Base-by-base conservation (phyloP, 2,113 vertebrate genomes). In the Paralichthys olivaceus region DNA sequence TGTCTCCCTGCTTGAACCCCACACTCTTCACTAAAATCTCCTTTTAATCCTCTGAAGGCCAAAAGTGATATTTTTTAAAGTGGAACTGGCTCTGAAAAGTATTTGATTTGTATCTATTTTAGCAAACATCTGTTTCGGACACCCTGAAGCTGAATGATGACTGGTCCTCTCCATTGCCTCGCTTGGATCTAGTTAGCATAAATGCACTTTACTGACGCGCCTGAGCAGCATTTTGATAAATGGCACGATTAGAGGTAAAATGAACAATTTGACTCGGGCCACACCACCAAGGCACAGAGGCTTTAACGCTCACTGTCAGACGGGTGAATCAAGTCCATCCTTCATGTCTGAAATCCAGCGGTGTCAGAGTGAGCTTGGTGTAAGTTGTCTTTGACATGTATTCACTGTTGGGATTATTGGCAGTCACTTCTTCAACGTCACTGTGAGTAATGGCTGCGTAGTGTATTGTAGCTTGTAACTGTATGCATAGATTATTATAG, bases 211-310 rank as follows among this genome's bases (percentile, higher is more conserved):
- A 93, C 88, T 91, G 94, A 95, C 93, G 94, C 93, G 95, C 94
- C 95, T 92, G 94, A 92, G 93, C 93, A 92, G 92, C 94, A 86
- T 95, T 96, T 95, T 98, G 97, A 97, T 96, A 95, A 97, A 98
- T 96, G 95, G 94, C 95, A 93, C 94, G 95, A 97, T 97, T 98
- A 97, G 93, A 95, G 91, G 93, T 95, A 95, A 96, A 96, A 96
- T 96, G 95, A 97, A 96, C 94, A 95, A 94, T 96, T 96, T 96
- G 93, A 96, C 84, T 95, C 88, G 92, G 87, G 95, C 95, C 95
- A 93, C 93, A 94, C 94, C 95, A 93, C 92, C 90, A 94, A 93
- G 87, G 91, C 84, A 85, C 91, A 81, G 80, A 89, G 94, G 95
- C 95, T 95, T 94, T 88, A 61, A 88, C 93, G 90, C 91, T 89